phyloP scores from a whole-genome alignment of 2,797 vertebrate genomes.

The Siniperca undulata region DNA sequence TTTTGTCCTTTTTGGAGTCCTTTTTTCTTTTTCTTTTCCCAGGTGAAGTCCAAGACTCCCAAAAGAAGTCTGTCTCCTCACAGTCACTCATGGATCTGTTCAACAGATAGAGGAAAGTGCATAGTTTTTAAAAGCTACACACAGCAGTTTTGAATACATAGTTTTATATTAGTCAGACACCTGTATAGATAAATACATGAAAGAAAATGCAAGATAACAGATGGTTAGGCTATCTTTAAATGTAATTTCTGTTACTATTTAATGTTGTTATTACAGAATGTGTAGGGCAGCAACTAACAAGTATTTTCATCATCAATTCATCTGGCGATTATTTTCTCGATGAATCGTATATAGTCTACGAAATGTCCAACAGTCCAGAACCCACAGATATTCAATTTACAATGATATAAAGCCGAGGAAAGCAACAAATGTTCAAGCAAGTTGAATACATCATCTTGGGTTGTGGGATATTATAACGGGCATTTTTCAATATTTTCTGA shows the following conservation, averaged over 20 bases:
- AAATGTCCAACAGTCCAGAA: neutral
- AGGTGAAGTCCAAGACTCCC: conserved; percentile 24
- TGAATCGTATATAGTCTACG: neutral
- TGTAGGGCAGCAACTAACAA: neutral
- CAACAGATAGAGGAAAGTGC: neutral
- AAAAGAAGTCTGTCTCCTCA: conserved; percentile 32
- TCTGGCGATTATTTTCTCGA: neutral
- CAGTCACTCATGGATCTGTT: conserved; percentile 64
- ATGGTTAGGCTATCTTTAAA: neutral
- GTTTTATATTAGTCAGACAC: neutral
- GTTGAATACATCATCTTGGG: neutral
- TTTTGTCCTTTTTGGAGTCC: conserved; percentile 67
- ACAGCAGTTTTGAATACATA: neutral
- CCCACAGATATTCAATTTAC: no score
- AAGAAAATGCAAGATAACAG: neutral
- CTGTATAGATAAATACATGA: neutral
- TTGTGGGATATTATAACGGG: neutral
- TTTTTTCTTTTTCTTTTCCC: conserved; percentile 65
- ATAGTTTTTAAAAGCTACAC: neutral
- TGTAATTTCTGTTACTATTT: neutral
- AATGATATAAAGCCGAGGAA: neutral
- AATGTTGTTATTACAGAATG: neutral
- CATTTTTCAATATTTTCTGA: neutral
- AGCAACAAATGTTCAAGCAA: neutral
- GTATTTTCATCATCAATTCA: no score